Evolutionary conservation across 2,888 invertebrate species (phyloP), one percentile per base, ranked within the genome.

Genomic region (Zhuqinia jingwanae): DNA sequence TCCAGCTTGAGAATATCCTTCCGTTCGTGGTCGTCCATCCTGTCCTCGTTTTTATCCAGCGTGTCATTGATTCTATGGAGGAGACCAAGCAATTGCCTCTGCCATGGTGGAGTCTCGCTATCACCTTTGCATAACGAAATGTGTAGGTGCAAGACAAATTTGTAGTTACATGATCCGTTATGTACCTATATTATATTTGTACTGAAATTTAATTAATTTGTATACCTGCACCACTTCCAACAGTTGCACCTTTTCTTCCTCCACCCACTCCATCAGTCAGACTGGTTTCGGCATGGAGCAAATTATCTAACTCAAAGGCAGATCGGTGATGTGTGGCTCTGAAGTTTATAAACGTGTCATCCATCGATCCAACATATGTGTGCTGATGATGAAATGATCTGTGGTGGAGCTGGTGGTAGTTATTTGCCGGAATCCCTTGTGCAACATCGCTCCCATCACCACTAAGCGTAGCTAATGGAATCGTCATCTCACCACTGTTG

Each of bases 11-110:
- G 93, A 82, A 92, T 92, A 85, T 94, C 94, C 36, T 93, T 91
- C 68, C 93, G 91, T 89, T 94, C 94, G 89, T 93, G 93, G 83
- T 94, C 94, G 0, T 93, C 93, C 53, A 94, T 92, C 15, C 94
- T 92, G 88, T 93, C 92, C 89, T 92, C 93, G 90, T 93, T 93
- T 87, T 92, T 92, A 89, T 94, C 94, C 78, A 94, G 93, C 0
- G 94, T 93, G 82, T 93, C 92, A 91, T 93, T 93, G 10, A 94
- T 93, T 91, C 93, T 93, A 80, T 93, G 92, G 85, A 94, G 92
- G 8, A 94, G 93, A 53, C 92, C 92, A 82, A 93, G 91, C 87
- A 94, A 93, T 88, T 94, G 93, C 17, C 92, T 91, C 90, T 94
- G 93, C 87, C 88, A 87, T 10, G 70, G 53, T 1, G 80, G 83